Conservation (phyloP, 1,140 invertebrate species). For the Megalopta genalis region DNA sequence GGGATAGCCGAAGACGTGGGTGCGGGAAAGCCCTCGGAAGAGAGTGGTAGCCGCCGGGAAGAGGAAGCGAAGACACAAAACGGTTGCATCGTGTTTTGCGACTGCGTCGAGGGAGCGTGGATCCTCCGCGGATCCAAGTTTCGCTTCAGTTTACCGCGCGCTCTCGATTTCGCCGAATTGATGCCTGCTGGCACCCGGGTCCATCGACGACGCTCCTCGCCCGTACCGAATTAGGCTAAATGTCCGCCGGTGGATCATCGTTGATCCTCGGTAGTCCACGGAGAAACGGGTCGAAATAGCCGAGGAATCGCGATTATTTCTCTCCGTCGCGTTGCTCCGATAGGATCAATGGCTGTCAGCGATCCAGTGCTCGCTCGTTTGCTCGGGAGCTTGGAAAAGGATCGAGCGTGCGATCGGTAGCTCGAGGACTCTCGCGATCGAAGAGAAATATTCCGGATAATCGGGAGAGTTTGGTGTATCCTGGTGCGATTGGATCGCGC, state of each 20-base stretch:
- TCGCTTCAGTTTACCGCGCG: constrained; percentile 72
- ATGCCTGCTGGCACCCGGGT: constrained; percentile 31
- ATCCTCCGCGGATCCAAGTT: constrained; percentile 54
- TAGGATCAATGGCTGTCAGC: no score
- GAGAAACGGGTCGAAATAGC: not conserved
- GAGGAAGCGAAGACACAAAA: constrained; percentile 33
- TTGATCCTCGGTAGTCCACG: not conserved
- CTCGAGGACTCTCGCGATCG: no score
- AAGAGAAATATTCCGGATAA: no score
- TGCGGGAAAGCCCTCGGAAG: not conserved
- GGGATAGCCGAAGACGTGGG: not conserved
- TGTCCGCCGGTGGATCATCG: no score
- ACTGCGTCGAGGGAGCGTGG: constrained; percentile 67
- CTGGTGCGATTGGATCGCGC: no score
- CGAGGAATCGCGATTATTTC: no score
- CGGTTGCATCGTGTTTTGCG: constrained; percentile 58
- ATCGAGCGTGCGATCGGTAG: no score
- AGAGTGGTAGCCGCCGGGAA: not conserved
- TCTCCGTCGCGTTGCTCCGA: no score
- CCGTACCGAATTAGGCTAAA: no score
- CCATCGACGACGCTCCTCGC: not conserved
- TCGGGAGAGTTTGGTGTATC: no score
- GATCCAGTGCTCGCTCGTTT: no score
- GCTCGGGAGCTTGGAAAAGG: no score
- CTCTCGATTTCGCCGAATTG: constrained; percentile 69